These are phyloP conservation scores for Diarsia dahlii DNA, from an alignment of 2,888 invertebrate species.

Conservation along the genomic window DNA sequence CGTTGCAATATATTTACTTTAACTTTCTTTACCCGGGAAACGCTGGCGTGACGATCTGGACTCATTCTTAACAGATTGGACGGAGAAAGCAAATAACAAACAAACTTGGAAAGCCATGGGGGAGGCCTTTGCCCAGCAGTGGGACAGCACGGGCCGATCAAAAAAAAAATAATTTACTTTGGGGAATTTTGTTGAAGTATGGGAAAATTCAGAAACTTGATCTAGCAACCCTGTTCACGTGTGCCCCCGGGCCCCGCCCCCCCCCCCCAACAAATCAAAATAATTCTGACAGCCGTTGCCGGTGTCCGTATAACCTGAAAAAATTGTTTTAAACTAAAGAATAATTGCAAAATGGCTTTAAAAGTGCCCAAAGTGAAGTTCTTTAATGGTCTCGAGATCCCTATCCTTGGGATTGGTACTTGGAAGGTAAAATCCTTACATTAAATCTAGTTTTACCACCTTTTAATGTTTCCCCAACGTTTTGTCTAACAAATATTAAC, in stretches of 20 bases:
- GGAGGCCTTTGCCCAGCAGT: too few relatives aligned
- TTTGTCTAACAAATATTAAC: not conserved
- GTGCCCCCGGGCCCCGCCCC: too few relatives aligned
- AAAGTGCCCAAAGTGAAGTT: slow-evolving; percentile 90
- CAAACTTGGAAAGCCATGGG: too few relatives aligned
- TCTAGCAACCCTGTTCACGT: not conserved
- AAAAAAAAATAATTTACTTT: too few relatives aligned
- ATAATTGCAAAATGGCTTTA: slow-evolving; percentile 74
- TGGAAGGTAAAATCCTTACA: slow-evolving; percentile 91
- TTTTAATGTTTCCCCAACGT: not conserved
- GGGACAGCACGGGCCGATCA: too few relatives aligned
- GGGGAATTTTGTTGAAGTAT: not conserved
- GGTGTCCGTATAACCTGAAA: not conserved
- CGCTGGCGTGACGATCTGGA: too few relatives aligned
- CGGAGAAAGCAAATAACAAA: too few relatives aligned
- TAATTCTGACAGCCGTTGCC: slow-evolving; percentile 1
- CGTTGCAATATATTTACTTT: too few relatives aligned
- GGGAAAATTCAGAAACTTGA: not conserved
- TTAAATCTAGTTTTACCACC: slow-evolving; percentile 9
- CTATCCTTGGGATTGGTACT: slow-evolving; percentile 94
- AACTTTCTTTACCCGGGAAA: too few relatives aligned
- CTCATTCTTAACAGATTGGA: too few relatives aligned
- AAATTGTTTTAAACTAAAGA: not conserved
- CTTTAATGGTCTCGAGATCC: slow-evolving; percentile 92
- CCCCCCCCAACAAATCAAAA: too few relatives aligned